Percentiles rank a stretch among this genome's conserved stretches.
These are phyloP conservation scores for Xylota segnis DNA, from an alignment of 2,888 invertebrate species.

Conservation along the genomic window DNA sequence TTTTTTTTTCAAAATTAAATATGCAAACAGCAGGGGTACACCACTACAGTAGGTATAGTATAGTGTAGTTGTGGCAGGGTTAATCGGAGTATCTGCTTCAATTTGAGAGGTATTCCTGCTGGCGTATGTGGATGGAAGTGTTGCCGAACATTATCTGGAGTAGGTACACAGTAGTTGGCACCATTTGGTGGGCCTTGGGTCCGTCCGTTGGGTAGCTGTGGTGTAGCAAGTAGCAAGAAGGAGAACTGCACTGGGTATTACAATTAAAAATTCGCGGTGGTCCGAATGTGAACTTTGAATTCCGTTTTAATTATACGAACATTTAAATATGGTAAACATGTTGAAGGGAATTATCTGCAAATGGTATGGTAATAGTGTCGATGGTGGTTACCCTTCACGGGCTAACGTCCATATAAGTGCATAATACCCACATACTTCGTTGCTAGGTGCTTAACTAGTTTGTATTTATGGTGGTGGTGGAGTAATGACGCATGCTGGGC, in stretches of 20 bases:
- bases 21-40: constrained; percentile 21
- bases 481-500: constrained; percentile 58
- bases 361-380: constrained; percentile 56
- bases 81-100: constrained; percentile 1
- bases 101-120: background rate
- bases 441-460: background rate
- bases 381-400: constrained; percentile 53
- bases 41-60: background rate
- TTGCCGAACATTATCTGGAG: constrained; percentile 15
- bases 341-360: constrained; percentile 70
- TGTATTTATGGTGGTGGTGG: background rate
- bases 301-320: constrained; percentile 72
- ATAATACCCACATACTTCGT: constrained; percentile 13
- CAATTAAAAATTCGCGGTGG: constrained; percentile 69
- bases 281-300: constrained; percentile 72
- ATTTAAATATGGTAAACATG: constrained; percentile 71
- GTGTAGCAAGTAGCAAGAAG: background rate
- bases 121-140: background rate
- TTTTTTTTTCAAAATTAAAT: constrained; percentile 12
- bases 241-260: constrained; percentile 2
- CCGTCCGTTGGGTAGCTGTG: background rate
- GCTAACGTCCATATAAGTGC: constrained; percentile 16
- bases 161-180: constrained; percentile 22
- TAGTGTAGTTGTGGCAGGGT: background rate
- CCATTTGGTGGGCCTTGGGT: constrained; percentile 9